phyloP scores from a whole-genome alignment of 2,888 invertebrate species.

The Ptilodon capucinus region DNA sequence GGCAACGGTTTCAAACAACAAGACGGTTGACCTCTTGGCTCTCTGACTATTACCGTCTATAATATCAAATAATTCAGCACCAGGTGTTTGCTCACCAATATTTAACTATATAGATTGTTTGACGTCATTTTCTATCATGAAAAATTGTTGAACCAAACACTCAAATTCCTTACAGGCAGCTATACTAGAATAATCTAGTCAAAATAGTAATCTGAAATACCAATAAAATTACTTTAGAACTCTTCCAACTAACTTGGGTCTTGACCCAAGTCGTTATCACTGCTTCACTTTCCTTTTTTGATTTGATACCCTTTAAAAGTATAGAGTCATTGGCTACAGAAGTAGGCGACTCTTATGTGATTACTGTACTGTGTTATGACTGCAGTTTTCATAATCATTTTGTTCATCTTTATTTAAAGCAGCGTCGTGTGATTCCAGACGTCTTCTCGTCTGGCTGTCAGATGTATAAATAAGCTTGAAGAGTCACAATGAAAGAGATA shows the following conservation, averaged over 20 bases:
- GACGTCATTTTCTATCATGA: not conserved
- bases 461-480: slow-evolving; percentile 12
- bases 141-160: not conserved
- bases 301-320: no score
- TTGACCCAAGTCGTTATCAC: no score
- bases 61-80: not conserved
- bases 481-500: not conserved
- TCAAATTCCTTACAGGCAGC: not conserved
- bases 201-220: no score
- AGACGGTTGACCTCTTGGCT: slow-evolving; percentile 21
- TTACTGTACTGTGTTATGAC: not conserved
- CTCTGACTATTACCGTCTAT: slow-evolving; percentile 2
- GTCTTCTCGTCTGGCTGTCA: not conserved
- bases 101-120: not conserved
- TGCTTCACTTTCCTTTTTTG: no score
- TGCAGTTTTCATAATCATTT: not conserved
- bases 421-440: not conserved
- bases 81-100: no score
- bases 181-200: not conserved
- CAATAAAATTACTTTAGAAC: no score
- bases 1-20: slow-evolving; percentile 23
- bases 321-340: no score
- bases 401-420: not conserved
- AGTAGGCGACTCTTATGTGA: not conserved
- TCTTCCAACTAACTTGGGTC: no score